These are phyloP conservation scores for Tetragonula carbonaria DNA, from an alignment of 2,888 invertebrate genomes.

Conservation along the genomic window DNA sequence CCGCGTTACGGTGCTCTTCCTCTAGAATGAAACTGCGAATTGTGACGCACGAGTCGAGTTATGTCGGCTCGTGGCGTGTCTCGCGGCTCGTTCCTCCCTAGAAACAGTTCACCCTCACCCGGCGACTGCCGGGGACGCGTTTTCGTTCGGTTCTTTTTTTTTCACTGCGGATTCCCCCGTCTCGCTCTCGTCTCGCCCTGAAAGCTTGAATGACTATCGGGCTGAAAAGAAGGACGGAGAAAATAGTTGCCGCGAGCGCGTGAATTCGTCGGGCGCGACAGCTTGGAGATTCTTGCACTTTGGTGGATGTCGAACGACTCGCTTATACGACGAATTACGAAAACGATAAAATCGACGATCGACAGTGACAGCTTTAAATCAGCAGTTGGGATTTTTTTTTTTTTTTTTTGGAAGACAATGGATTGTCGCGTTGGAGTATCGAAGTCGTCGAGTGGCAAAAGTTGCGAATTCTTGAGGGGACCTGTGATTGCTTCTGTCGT, in stretches of 20 bases:
- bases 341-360: neutral
- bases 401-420: neutral
- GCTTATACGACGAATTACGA: neutral
- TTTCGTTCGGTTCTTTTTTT: constrained; percentile 2
- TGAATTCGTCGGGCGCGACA: constrained; percentile 21
- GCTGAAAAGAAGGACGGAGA: neutral
- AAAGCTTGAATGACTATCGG: neutral
- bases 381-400: neutral
- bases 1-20: constrained; percentile 58
- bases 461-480: neutral
- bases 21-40: constrained; percentile 57
- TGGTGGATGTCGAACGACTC: neutral
- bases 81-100: constrained; percentile 8
- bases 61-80: constrained; percentile 1
- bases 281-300: constrained; percentile 1
- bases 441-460: neutral
- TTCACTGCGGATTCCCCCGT: neutral
- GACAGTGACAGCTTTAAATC: neutral
- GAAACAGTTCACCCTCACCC: constrained; percentile 45
- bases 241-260: neutral
- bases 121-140: constrained; percentile 32
- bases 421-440: neutral
- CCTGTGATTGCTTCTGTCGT: neutral
- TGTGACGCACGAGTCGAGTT: constrained; percentile 26
- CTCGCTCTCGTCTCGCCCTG: neutral